Evolutionary conservation across 2,888 invertebrate genomes (phyloP).

Genomic region (Acleris sparsana): DNA sequence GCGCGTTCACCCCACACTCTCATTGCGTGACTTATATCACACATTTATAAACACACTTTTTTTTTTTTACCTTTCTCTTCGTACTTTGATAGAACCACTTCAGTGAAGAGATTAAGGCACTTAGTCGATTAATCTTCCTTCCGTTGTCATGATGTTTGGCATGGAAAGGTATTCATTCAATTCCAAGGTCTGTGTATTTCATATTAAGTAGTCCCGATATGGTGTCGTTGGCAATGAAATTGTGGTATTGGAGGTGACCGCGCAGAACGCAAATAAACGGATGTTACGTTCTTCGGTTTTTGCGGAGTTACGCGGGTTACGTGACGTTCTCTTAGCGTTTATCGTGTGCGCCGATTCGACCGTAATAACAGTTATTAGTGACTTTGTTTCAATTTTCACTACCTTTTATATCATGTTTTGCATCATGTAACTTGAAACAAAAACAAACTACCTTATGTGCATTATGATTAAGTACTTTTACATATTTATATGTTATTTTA

Average conservation of each 20-base stretch:
- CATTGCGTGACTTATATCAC: constrained; percentile 10
- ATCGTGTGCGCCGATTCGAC: constrained; percentile 23
- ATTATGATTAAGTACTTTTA: too few relatives aligned
- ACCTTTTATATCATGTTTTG: background rate
- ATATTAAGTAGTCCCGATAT: too few relatives aligned
- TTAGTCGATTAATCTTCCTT: background rate
- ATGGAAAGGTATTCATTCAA: background rate
- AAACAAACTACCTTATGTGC: too few relatives aligned
- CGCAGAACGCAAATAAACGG: constrained; percentile 24
- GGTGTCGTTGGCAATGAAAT: background rate
- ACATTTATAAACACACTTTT: constrained; percentile 2
- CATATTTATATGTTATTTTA: too few relatives aligned
- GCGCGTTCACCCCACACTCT: constrained; percentile 15
- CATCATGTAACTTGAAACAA: too few relatives aligned
- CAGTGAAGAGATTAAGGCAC: background rate
- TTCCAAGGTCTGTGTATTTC: too few relatives aligned
- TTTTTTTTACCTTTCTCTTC: constrained; percentile 28
- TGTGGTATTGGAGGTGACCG: background rate
- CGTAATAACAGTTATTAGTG: constrained; percentile 19
- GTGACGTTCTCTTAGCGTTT: constrained; percentile 21
- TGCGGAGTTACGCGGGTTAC: constrained; percentile 24
- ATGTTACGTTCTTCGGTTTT: constrained; percentile 18
- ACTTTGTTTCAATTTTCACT: constrained; percentile 17
- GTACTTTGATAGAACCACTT: constrained; percentile 9
- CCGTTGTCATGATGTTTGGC: background rate